Evolutionary conservation across 2,797 vertebrate genomes (phyloP).

Genomic region (Amazonetta brasiliensis): DNA sequence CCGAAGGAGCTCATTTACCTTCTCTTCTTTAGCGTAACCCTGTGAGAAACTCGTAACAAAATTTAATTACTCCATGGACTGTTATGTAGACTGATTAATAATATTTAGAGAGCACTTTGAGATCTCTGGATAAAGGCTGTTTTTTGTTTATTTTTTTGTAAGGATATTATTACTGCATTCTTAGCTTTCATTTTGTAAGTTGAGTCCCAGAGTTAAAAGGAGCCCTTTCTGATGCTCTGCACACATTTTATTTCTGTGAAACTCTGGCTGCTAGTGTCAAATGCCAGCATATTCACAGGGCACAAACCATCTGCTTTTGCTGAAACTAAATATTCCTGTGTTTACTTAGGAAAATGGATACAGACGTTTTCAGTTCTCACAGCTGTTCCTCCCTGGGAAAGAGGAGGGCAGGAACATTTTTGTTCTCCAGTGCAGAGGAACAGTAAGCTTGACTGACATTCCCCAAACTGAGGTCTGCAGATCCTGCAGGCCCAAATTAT

Average conservation of each 20-base stretch:
- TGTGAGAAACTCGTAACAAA: not conserved
- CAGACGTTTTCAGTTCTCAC: constrained; percentile 44
- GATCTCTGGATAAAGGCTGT: not conserved
- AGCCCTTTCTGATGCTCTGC: not conserved
- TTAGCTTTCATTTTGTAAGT: not conserved
- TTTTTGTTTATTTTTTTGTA: not conserved
- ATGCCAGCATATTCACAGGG: constrained; percentile 32
- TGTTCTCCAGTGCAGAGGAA: constrained; percentile 23
- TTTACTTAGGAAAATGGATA: constrained; percentile 55
- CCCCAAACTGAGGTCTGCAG: not conserved
- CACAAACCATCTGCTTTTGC: constrained; percentile 43
- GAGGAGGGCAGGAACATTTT: not conserved
- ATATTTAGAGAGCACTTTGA: not conserved
- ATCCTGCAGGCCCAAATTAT: constrained; percentile 27
- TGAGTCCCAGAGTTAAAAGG: not conserved
- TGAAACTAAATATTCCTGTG: constrained; percentile 52
- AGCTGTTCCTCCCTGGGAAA: constrained; percentile 57
- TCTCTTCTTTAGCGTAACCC: not conserved
- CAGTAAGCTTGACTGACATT: constrained; percentile 19
- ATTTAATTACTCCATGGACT: not conserved
- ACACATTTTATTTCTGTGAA: not conserved
- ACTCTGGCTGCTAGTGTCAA: constrained; percentile 44
- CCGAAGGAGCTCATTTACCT: not conserved
- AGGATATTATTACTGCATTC: not conserved
- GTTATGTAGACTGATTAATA: not conserved